These are phyloP conservation scores for Lagopus leucura DNA, from an alignment of 2,113 vertebrate genomes.

Conservation along the genomic window DNA sequence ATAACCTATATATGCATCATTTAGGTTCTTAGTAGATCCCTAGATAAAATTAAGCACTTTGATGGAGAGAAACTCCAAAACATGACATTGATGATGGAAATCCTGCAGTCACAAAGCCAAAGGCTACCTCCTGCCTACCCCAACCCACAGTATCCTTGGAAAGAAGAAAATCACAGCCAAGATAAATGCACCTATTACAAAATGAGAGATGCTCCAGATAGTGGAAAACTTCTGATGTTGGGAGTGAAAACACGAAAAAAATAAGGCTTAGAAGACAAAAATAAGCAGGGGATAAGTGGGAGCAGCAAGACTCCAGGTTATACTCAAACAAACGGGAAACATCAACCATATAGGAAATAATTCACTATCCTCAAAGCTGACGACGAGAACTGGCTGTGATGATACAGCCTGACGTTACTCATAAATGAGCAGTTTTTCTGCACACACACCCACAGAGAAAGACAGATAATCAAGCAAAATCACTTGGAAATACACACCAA, in stretches of 20 bases:
- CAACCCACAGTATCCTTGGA: accelerated
- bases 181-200: neutral
- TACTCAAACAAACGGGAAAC: neutral
- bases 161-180: accelerated
- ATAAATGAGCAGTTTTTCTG: neutral
- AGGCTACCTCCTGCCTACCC: accelerated
- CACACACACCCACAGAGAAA: accelerated
- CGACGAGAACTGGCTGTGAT: neutral
- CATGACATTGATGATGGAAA: accelerated
- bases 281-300: neutral
- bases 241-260: neutral
- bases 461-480: neutral
- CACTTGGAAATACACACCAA: neutral
- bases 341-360: neutral
- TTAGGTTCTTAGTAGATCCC: neutral
- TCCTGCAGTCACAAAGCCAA: neutral
- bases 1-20: neutral
- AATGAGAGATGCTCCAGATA: neutral
- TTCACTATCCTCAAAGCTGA: neutral
- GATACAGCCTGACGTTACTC: neutral
- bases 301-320: neutral
- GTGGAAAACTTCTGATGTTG: neutral
- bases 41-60: neutral
- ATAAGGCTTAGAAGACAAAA: neutral
- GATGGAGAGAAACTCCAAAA: neutral